Evolutionary conservation across 2,888 invertebrate species (phyloP).

Genomic region (Gastrophysa polygoni): DNA sequence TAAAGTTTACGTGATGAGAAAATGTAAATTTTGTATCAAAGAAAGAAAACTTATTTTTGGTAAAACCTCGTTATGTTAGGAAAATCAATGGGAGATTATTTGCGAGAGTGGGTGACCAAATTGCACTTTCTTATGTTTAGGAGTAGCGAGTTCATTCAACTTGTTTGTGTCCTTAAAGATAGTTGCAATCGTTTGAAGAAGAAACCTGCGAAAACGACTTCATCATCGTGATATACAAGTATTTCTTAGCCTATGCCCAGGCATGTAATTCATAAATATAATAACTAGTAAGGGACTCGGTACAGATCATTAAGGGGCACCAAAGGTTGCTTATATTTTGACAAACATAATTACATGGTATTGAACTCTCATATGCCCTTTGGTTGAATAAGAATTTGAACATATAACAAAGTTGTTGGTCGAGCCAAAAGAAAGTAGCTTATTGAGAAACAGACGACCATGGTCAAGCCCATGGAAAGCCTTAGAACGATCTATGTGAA

Average conservation of each 20-base stretch:
- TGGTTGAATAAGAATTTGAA: neutral
- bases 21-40: too few species aligned
- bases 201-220: neutral
- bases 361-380: neutral
- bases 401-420: neutral
- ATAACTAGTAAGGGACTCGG: neutral
- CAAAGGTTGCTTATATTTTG: neutral
- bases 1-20: too few species aligned
- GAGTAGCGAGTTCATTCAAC: neutral
- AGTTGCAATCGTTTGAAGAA: neutral
- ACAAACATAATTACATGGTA: neutral
- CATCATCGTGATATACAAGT: neutral
- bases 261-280: neutral
- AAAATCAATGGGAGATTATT: too few species aligned
- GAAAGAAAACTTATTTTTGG: too few species aligned
- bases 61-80: too few species aligned
- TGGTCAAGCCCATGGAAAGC: too few species aligned
- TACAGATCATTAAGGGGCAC: neutral
- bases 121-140: neutral
- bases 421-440: too few species aligned
- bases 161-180: neutral
- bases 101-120: too few species aligned
- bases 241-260: neutral
- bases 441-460: too few species aligned
- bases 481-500: too few species aligned